phyloP scores from a whole-genome alignment of 2,113 vertebrate genomes.

The Felis chaus region DNA sequence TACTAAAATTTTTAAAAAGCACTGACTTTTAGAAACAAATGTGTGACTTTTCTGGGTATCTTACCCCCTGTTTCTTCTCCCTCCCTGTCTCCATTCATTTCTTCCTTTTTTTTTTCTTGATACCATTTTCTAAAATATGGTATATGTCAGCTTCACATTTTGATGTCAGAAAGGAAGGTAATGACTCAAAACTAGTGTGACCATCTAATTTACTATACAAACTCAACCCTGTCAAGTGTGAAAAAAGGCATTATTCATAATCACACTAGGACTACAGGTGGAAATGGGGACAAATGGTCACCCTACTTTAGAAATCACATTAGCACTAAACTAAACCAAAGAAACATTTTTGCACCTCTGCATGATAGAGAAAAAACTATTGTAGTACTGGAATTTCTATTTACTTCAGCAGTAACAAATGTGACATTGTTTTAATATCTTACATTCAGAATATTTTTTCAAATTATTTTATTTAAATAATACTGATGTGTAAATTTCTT shows the following conservation, averaged over 20 bases:
- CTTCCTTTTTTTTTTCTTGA: background rate
- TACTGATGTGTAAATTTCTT: background rate
- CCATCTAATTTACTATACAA: background rate
- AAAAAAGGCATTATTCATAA: background rate
- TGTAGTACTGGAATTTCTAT: background rate
- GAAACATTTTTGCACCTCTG: background rate
- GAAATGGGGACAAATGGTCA: background rate
- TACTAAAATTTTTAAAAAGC: background rate
- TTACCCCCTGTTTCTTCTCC: background rate
- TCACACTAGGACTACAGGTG: background rate
- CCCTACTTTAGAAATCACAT: background rate
- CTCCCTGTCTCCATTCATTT: background rate
- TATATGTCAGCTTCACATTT: background rate
- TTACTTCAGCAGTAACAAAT: background rate
- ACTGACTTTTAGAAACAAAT: background rate
- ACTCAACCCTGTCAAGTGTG: background rate
- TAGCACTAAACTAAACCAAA: background rate
- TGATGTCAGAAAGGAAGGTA: background rate
- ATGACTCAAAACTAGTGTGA: background rate
- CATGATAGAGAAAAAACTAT: background rate
- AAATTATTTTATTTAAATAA: background rate
- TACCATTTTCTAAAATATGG: background rate
- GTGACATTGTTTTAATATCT: background rate
- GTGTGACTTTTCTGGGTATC: background rate
- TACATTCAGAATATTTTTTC: background rate